Evolutionary conservation across 2,888 invertebrate species (phyloP), one percentile per base, ranked within the genome.

Genomic region (Napeogenes sylphis): DNA sequence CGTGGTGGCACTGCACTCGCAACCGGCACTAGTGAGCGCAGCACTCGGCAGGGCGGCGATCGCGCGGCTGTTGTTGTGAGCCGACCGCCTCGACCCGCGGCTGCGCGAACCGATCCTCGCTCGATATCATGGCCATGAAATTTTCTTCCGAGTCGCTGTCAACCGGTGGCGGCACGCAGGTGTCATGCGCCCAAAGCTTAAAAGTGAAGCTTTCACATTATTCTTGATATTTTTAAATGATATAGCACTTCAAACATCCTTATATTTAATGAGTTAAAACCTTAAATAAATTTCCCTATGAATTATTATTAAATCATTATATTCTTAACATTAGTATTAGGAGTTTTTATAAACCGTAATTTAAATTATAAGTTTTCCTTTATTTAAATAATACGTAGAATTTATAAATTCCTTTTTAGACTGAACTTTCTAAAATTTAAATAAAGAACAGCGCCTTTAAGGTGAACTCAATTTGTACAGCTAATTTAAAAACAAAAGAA

Each of bases 51-150:
- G 68, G 70, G 73, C 71, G 72, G 74, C 47, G 73, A 70, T 72
- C 77, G 75, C 82, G 82, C 83, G 84, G 75, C 76, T 81, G 80
- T 73, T 76, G 71, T 77, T 76, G 68, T 76, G 77, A 71, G 71
- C 73, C 76, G 76, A 77, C 80, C 79, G 70, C 73, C 78, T 75
- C 77, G 76, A 76, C 76, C 60, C 79, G 87, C 87, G 87, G 77
- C 86, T 86, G 87, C 88, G 89, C 89, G 80, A 65, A 79, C 69
- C 77, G 21, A 71, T 84, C 83, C 71, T 73, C 85, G 87, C 85
- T 87, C 90, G 83, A 90, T 90, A 90, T 84, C 73, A 77, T 87
- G 90, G 85, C 90, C 90, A 90, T 90, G 90, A 90, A 90, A 90
- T 78, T 86, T 90, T 90, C 86, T 90, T 81, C 82, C 82, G 77